These are phyloP conservation scores for Eidolon helvum DNA, from an alignment of 2,113 vertebrate species.

Conservation along the genomic window DNA sequence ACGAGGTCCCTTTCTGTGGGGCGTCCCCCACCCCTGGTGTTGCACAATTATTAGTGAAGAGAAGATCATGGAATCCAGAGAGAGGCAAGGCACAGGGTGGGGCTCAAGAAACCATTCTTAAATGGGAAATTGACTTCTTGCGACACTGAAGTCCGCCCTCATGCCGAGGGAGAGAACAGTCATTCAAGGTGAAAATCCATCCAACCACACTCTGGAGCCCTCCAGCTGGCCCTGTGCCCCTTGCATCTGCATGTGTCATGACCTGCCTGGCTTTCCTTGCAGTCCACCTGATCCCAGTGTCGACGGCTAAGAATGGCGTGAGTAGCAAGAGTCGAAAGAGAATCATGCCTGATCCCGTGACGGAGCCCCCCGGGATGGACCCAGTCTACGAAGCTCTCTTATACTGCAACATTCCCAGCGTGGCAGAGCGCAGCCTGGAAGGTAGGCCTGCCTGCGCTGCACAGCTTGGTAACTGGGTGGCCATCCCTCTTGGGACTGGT, in stretches of 20 bases:
- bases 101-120: not conserved
- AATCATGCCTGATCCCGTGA: constrained; percentile 89
- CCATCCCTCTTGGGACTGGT: not conserved
- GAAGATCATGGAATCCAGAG: not conserved
- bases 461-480: accelerated
- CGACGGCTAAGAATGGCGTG: constrained; percentile 81
- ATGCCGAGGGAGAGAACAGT: not conserved
- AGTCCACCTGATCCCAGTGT: constrained; percentile 92
- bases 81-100: not conserved
- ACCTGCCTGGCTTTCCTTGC: constrained; percentile 47
- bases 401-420: constrained; percentile 94
- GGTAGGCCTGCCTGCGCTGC: constrained; percentile 81
- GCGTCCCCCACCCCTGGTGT: accelerated
- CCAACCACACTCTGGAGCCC: not conserved
- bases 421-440: constrained; percentile 93
- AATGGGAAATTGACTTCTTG: not conserved
- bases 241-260: accelerated
- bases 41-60: not conserved
- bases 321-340: constrained; percentile 92
- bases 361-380: constrained; percentile 86
- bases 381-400: constrained; percentile 90
- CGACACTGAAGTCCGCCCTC: accelerated
- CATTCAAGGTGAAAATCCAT: not conserved
- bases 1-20: not conserved
- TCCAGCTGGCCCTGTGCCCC: not conserved